phyloP scores from a whole-genome alignment of 1,140 invertebrate species.

The Listronotus bonariensis region DNA sequence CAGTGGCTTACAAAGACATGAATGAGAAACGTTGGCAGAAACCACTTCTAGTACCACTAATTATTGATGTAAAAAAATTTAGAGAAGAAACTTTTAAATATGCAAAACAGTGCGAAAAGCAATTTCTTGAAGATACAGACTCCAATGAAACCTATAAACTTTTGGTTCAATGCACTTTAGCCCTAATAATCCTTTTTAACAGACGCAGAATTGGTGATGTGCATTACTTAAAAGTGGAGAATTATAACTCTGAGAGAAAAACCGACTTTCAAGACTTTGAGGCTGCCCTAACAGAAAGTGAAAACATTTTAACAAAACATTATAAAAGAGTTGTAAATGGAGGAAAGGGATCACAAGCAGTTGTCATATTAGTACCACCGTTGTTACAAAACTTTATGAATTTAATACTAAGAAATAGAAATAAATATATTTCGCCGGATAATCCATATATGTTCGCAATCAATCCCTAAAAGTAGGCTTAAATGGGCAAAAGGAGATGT shows the following conservation, averaged over 20 bases:
- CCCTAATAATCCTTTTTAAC: slow-evolving; percentile 34
- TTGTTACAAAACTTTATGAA: slow-evolving; percentile 27
- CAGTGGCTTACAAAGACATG: slow-evolving; percentile 35
- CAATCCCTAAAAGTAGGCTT: slow-evolving; percentile 29
- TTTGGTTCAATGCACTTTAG: slow-evolving; percentile 17
- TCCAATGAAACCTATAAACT: slow-evolving; percentile 24
- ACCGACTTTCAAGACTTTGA: slow-evolving; percentile 32
- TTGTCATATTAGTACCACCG: slow-evolving; percentile 32
- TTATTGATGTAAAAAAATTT: slow-evolving; percentile 32
- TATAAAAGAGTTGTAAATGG: slow-evolving; percentile 32
- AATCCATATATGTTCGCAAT: slow-evolving; percentile 35
- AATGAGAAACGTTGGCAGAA: slow-evolving; percentile 36
- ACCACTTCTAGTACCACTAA: slow-evolving; percentile 31
- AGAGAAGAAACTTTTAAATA: slow-evolving; percentile 24
- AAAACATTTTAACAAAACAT: slow-evolving; percentile 25
- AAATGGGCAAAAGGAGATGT: slow-evolving; percentile 38
- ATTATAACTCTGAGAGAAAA: slow-evolving; percentile 19
- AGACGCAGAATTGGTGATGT: slow-evolving; percentile 34
- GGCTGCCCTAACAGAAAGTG: slow-evolving; percentile 21
- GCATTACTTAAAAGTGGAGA: slow-evolving; percentile 28
- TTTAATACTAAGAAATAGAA: slow-evolving; percentile 14
- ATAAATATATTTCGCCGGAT: slow-evolving; percentile 29
- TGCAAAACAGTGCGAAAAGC: slow-evolving; percentile 16
- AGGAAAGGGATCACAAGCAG: slow-evolving; percentile 30
- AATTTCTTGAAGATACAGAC: slow-evolving; percentile 19